Conservation (phyloP, 2,113 vertebrate species). For the Prionailurus bengalensis region DNA sequence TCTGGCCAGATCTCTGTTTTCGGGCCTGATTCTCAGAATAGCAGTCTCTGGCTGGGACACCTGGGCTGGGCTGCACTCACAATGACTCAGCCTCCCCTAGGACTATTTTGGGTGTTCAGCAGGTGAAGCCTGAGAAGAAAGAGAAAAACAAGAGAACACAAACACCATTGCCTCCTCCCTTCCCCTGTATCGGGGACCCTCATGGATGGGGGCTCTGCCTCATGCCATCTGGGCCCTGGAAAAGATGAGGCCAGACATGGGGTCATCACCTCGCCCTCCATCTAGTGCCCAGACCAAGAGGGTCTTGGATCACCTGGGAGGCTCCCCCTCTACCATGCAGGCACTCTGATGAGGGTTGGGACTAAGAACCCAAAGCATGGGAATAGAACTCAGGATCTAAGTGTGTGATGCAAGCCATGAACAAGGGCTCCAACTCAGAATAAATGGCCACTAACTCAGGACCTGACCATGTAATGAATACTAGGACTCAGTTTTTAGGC, state of each 20-base stretch:
- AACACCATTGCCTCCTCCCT: background rate
- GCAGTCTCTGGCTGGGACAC: background rate
- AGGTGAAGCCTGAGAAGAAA: constrained; percentile 53
- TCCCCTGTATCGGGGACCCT: background rate
- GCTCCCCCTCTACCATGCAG: no score
- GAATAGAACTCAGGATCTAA: background rate
- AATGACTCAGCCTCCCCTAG: constrained; percentile 63
- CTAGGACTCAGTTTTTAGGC: background rate
- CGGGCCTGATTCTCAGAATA: background rate
- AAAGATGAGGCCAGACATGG: background rate
- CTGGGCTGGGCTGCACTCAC: background rate
- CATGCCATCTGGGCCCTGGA: background rate
- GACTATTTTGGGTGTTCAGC: constrained; percentile 60
- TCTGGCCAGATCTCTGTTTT: background rate
- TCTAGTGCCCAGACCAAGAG: background rate
- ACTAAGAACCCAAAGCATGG: background rate
- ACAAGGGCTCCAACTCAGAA: background rate
- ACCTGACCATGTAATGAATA: background rate
- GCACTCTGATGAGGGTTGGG: background rate
- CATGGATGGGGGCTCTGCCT: background rate
- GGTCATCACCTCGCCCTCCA: no score
- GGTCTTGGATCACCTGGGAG: background rate
- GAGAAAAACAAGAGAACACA: constrained; percentile 59
- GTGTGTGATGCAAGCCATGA: background rate
- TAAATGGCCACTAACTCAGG: background rate